phyloP scores from a whole-genome alignment of 2,113 vertebrate species.

The Pedetes capensis region DNA sequence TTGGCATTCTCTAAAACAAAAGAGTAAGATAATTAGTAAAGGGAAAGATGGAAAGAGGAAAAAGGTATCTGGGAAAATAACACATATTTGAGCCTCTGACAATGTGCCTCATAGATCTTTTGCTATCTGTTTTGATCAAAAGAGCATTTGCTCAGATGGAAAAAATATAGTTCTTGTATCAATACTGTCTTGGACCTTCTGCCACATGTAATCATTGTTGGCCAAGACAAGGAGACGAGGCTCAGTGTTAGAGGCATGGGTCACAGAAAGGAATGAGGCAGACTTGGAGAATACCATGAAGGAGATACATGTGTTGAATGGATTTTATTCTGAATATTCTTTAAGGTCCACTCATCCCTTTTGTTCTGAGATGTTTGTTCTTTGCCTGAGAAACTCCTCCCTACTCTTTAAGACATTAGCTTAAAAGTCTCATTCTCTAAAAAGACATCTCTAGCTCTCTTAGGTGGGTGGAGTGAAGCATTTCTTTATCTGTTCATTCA shows the following conservation, averaged over 20 bases:
- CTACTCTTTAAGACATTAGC: background rate
- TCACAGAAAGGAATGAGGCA: background rate
- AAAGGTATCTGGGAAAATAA: background rate
- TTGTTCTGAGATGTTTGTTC: background rate
- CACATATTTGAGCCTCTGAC: background rate
- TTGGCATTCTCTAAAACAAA: constrained; percentile 6
- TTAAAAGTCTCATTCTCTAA: background rate
- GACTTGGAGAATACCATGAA: background rate
- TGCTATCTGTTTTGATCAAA: background rate
- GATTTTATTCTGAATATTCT: background rate
- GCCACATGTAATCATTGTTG: background rate
- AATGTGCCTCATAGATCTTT: background rate
- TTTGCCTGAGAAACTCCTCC: background rate
- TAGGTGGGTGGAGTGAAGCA: background rate
- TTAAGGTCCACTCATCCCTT: background rate
- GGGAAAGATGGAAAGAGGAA: background rate
- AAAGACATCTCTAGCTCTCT: background rate
- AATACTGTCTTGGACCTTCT: background rate
- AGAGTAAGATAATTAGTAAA: background rate
- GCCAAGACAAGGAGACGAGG: background rate
- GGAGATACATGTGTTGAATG: background rate
- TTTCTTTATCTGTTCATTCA: background rate
- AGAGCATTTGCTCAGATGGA: background rate
- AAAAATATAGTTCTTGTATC: background rate
- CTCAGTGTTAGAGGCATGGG: background rate